These are phyloP conservation scores for Chrysotoxum bicinctum DNA, from an alignment of 2,888 invertebrate species.

Conservation along the genomic window DNA sequence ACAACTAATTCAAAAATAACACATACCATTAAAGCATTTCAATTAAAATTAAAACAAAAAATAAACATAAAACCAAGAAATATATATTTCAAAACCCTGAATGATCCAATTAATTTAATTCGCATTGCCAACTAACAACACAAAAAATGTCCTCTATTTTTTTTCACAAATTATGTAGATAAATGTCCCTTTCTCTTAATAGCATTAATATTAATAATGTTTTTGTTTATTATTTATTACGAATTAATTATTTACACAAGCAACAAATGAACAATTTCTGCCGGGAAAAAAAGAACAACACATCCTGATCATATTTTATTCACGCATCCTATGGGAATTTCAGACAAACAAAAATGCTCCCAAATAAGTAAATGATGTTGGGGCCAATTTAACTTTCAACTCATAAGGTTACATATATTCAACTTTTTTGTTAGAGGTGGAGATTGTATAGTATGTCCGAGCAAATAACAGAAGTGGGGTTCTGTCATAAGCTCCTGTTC, in stretches of 20 bases:
- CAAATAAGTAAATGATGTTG: neutral
- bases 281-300: neutral
- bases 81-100: neutral
- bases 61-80: neutral
- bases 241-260: constrained; percentile 58
- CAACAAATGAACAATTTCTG: constrained; percentile 34
- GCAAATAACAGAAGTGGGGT: neutral
- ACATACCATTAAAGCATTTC: neutral
- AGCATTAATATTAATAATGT: constrained; percentile 35
- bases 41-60: neutral
- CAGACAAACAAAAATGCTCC: neutral
- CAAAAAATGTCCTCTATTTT: neutral
- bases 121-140: neutral
- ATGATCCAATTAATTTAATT: constrained; percentile 50
- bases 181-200: neutral
- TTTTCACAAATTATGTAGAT: neutral
- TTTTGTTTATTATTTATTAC: constrained; percentile 37
- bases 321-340: neutral
- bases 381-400: neutral
- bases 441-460: neutral
- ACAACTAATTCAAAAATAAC: neutral
- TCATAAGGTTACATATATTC: neutral
- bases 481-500: neutral
- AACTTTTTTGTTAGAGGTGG: neutral
- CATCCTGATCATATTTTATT: neutral